A percentile compares a stretch with the other conserved stretches of the same genome.
Conservation (phyloP, 2,113 vertebrate genomes). For the Enhydra lutris region DNA sequence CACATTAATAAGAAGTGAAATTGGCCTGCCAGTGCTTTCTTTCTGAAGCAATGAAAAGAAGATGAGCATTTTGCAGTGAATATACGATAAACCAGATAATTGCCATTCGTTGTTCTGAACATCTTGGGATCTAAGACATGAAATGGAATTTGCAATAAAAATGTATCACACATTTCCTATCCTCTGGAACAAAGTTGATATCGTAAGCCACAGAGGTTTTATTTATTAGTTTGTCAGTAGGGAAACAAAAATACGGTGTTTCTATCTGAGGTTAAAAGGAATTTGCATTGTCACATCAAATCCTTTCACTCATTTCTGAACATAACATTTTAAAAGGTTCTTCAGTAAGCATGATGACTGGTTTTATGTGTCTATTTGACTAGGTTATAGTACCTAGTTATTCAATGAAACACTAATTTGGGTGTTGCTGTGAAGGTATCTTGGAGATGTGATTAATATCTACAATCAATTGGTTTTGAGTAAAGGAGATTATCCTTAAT, state of each 20-base stretch:
- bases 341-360: neutral
- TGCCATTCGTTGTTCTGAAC: conserved; percentile 67
- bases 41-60: conserved; percentile 76
- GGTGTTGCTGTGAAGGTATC: neutral
- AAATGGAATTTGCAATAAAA: conserved; percentile 79
- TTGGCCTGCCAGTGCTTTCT: conserved; percentile 59
- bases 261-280: conserved; percentile 34
- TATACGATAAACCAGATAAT: conserved; percentile 81
- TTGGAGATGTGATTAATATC: neutral
- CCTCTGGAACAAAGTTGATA: conserved; percentile 70
- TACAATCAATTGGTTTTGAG: conserved; percentile 7
- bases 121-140: conserved; percentile 77
- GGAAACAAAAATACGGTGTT: conserved; percentile 17
- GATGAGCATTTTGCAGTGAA: conserved; percentile 74
- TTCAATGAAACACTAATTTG: neutral
- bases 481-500: neutral
- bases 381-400: neutral
- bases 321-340: neutral
- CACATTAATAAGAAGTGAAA: conserved; percentile 61
- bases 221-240: conserved; percentile 58
- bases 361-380: neutral
- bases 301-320: neutral
- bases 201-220: conserved; percentile 61
- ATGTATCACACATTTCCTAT: conserved; percentile 62
- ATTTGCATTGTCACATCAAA: neutral